These are phyloP conservation scores for Smithornis capensis DNA, from an alignment of 2,113 vertebrate genomes.

Conservation along the genomic window DNA sequence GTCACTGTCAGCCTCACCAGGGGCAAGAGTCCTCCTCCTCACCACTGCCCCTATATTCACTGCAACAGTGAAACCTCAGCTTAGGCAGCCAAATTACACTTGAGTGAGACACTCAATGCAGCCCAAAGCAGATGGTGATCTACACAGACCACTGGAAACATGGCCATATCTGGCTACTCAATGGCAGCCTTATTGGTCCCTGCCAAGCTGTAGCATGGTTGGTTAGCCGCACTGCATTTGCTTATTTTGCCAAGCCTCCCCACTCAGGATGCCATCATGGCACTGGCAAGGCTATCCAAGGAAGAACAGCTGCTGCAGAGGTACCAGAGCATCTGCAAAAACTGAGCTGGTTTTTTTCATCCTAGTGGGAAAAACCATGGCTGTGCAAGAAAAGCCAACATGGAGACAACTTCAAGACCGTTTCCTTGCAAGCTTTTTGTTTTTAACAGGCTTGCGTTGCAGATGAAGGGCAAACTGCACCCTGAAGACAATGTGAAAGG, in stretches of 20 bases:
- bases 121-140: slow-evolving; percentile 20
- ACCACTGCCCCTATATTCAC: not conserved
- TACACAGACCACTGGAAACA: not conserved
- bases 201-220: not conserved
- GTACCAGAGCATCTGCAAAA: not conserved
- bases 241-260: not conserved
- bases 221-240: rapidly evolving
- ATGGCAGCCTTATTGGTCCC: not conserved
- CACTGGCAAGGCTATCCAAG: not conserved
- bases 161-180: rapidly evolving
- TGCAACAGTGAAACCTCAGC: not conserved
- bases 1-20: not conserved
- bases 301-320: not conserved
- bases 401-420: not conserved
- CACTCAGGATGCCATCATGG: not conserved
- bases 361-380: not conserved
- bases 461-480: not conserved
- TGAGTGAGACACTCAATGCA: rapidly evolving
- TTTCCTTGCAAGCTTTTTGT: not conserved
- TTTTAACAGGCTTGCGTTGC: not conserved
- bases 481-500: not conserved
- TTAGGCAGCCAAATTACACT: not conserved
- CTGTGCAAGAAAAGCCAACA: not conserved
- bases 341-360: not conserved
- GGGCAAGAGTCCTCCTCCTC: not conserved